Evolutionary conservation across 53 echinoderm and acorn worm species (phyloP).

Genomic region (Echinometra lucunter): DNA sequence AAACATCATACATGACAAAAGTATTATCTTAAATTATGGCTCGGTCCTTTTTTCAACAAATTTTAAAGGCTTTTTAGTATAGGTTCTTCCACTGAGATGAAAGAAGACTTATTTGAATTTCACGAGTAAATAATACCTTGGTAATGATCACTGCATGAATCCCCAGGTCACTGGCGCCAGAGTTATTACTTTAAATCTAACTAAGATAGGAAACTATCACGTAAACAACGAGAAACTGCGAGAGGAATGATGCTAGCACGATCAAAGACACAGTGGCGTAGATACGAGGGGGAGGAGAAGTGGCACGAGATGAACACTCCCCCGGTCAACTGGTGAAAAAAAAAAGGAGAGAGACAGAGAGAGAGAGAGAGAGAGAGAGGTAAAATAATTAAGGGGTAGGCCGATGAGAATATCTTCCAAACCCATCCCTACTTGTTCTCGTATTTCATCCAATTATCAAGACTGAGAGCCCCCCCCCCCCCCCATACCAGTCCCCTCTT

Average conservation of each 20-base stretch:
- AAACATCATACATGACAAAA: too few species aligned
- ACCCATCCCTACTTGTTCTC: not conserved
- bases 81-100: too few species aligned
- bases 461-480: not conserved
- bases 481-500: not conserved
- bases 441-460: not conserved
- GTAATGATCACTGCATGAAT: constrained; percentile 4
- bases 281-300: not conserved
- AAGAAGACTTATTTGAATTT: not conserved
- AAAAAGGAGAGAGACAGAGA: not conserved
- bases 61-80: too few species aligned
- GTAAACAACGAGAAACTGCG: not conserved
- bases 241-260: not conserved
- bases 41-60: too few species aligned
- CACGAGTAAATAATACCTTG: not conserved
- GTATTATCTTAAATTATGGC: too few species aligned
- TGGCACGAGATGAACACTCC: not conserved
- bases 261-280: not conserved
- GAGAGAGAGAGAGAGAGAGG: not conserved
- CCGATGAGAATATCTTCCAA: not conserved
- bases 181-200: not conserved
- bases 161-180: not conserved
- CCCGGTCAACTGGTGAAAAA: not conserved
- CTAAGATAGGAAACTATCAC: not conserved
- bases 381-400: not conserved